Evolutionary conservation across 2,888 invertebrate genomes (phyloP).

Genomic region (Cyrtodaria siliqua): DNA sequence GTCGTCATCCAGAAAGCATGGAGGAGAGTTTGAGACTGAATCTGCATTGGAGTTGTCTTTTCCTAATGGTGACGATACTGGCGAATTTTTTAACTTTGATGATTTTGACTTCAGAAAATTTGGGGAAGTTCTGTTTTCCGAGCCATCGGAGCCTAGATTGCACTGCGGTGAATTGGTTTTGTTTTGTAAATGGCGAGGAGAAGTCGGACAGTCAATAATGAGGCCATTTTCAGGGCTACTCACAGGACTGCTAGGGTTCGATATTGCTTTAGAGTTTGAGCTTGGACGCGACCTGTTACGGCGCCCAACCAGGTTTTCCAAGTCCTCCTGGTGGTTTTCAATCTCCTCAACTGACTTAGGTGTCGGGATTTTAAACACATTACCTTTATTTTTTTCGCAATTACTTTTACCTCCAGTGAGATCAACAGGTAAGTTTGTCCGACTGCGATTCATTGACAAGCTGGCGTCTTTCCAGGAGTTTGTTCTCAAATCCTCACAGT

Average conservation of each 20-base stretch:
- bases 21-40: conserved; percentile 81
- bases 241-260: conserved; percentile 79
- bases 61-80: conserved; percentile 41
- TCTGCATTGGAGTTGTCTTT: conserved; percentile 55
- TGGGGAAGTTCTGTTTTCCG: conserved; percentile 27
- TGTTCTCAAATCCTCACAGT: background rate
- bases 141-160: conserved; percentile 53
- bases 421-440: conserved; percentile 8
- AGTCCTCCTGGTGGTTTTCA: conserved; percentile 62
- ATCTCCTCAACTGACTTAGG: conserved; percentile 68
- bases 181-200: conserved; percentile 62
- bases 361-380: conserved; percentile 77
- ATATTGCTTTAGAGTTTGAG: conserved; percentile 58
- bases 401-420: conserved; percentile 15
- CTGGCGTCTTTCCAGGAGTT: background rate
- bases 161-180: conserved; percentile 71
- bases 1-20: conserved; percentile 91
- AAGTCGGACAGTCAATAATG: conserved; percentile 83
- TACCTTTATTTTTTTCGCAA: conserved; percentile 46
- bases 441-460: conserved; percentile 6
- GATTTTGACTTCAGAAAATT: conserved; percentile 51
- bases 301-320: conserved; percentile 60
- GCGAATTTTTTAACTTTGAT: conserved; percentile 44
- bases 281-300: conserved; percentile 44
- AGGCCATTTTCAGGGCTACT: conserved; percentile 85